Percentiles rank a stretch among this genome's conserved stretches.
These are phyloP conservation scores for Agonopterix alstromeriana DNA, from an alignment of 2,888 invertebrate genomes.

Conservation along the genomic window DNA sequence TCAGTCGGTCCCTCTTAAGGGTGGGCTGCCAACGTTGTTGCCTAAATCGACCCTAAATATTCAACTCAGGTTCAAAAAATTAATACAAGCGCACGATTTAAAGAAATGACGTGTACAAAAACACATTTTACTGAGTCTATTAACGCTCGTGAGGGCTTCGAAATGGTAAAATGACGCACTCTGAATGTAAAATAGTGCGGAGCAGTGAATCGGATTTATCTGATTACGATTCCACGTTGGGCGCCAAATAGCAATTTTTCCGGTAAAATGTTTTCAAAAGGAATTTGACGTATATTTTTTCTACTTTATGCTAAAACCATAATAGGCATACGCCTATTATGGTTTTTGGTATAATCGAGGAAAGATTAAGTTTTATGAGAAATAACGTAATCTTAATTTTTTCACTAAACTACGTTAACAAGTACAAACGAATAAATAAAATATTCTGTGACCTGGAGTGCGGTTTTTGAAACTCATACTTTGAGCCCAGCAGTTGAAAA, in stretches of 20 bases:
- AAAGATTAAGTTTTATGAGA: no score
- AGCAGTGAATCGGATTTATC: constrained; percentile 18
- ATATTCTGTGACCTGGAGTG: no score
- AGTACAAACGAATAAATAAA: no score
- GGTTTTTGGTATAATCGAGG: no score
- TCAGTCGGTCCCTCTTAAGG: neutral
- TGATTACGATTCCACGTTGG: constrained; percentile 25
- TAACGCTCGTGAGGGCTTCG: constrained; percentile 35
- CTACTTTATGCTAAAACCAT: no score
- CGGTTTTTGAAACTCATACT: no score
- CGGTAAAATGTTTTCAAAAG: no score
- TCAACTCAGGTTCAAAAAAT: constrained; percentile 50
- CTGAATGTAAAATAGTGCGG: constrained; percentile 32
- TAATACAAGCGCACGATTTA: constrained; percentile 60
- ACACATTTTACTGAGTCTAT: constrained; percentile 43
- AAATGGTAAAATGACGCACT: constrained; percentile 41
- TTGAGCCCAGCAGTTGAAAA: no score
- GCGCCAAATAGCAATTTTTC: constrained; percentile 9
- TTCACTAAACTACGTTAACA: no score
- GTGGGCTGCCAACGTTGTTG: neutral
- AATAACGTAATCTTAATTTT: no score
- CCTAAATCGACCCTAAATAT: constrained; percentile 23
- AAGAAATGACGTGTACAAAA: constrained; percentile 54
- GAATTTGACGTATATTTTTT: no score
- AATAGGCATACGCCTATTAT: no score